Base-by-base conservation (phyloP, 2,113 vertebrate species). In the Benitochromis conjunctus region DNA sequence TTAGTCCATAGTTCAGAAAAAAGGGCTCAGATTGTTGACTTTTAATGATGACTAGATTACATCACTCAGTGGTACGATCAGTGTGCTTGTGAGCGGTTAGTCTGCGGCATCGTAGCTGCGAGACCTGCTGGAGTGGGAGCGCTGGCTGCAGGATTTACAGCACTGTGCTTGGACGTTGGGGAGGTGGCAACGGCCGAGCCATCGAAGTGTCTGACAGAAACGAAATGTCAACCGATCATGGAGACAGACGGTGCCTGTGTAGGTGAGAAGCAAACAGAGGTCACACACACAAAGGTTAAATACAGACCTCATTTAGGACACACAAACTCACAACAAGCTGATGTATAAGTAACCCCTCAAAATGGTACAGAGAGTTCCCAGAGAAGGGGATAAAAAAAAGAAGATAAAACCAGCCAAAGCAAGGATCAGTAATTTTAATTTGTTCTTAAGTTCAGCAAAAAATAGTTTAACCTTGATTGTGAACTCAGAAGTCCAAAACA, bases 141-240 rank as follows among this genome's bases (percentile, higher is more conserved):
- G 94, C 4, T 79, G 66, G 1, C 77, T 74, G 71, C 98, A 99
- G 34, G 97, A 97, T 29, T 81, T 96, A 94, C 98, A 99, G 96
- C 98, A 99, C 94, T 98, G 97, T 0, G 58, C 6, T 0, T 29
- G 96, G 13, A 98, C 93, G 0, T 96, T 95, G 1, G 96, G 89
- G 55, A 98, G 91, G 18, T 91, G 94, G 92, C 98, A 99, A 7
- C 95, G 94, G n/a, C 97, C 96, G 19, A 99, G 96, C 80, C 95
- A 91, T 38, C 92, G 96, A 58, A 99, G 97, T 0, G 96, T 98
- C 94, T 95, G 97, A 82, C 98, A 99, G 96, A 99, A 97, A 74
- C 94, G 80, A 36, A 96, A 96, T 0, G 95, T 94, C 79, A 98
- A 92, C 12, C 95, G 97, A 87, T 99, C 97, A 0, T 92, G 97